Base-by-base conservation (phyloP, 2,888 invertebrate genomes). In the Cerceris rybyensis region DNA sequence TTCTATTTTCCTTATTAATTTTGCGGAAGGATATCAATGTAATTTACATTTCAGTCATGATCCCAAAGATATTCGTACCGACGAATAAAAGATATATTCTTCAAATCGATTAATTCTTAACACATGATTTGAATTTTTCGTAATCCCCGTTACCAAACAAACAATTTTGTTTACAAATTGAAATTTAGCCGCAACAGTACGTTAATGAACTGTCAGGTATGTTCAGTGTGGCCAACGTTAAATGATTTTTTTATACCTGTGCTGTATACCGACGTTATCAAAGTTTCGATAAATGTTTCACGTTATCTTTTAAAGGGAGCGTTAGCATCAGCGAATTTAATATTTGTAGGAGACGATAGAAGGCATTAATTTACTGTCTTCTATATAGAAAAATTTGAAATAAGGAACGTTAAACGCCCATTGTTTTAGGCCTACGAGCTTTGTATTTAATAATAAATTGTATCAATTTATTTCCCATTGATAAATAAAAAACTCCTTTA, bases 101-200 rank as follows among this genome's bases (percentile, higher is more conserved):
- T 17, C 28, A 28, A 41, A 65, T n/a, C n/a, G 14, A 60, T 16
- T 70, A 74, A 78, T 66, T 42, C 57, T 46, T 72, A 70, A 74
- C 60, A 49, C 68, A 80, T 83, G 71, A 85, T 79, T 83, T 80
- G 63, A 81, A 81, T 78, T 81, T 80, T 60, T 68, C 60, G 43
- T 49, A 11, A 65, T 63, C 49, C 74, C 67, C 80, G 84, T 87
- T 82, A 83, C 87, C 79, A 87, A 83, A 85, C 76, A 84, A 88
- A 85, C 83, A 86, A 84, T 76, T 83, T 87, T 88, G 84, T 89
- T 89, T 88, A 88, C 78, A 85, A 86, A 82, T 60, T 52, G 54
- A 71, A 85, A 74, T 78, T 84, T 84, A 52, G 17, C 28, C 28
- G 17, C 55, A 55, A 28, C 11, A 11, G n/a, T 16, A 5, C 28